Evolutionary conservation across 2,113 vertebrate species (phyloP), one percentile per base, ranked within the genome.

Genomic region (Nematolebias whitei): DNA sequence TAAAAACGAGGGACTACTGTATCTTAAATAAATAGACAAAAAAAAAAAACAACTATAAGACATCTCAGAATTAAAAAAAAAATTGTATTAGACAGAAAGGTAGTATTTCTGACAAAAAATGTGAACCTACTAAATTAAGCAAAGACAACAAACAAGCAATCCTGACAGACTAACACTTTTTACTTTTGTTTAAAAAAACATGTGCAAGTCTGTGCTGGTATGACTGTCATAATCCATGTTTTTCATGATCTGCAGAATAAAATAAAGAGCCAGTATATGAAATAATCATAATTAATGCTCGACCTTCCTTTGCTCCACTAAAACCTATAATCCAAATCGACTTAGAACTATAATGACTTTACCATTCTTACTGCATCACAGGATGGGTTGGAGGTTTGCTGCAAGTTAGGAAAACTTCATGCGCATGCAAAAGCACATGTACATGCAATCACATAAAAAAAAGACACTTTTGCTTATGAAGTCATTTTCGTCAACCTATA

Each of bases 251-350:
- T 78, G 51, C 67, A 82, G 44, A 35, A 56, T 14, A 61, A 74
- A 76, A 85, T 80, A 82, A 82, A 74, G 66, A 84, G 54, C 45
- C 59, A 67, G 66, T 75, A 77, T 75, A 80, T 71, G 65, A 76
- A 85, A 84, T 77, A 86, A 80, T 83, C 68, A 56, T 78, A 87
- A 86, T 88, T 79, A 87, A 83, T 64, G 69, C 72, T 68, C 59
- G 19, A 73, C 79, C 67, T 82, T 79, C 58, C 67, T 73, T 63
- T 76, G 69, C 83, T 64, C 63, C 32, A 73, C 61, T 87, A 72
- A 85, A 86, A 85, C 73, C 83, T 74, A 53, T 86, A 88, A 88
- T 84, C 84, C 80, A 79, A 76, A 87, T 80, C 38, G 59, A 85
- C 74, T 87, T 80, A 86, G 64, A 29, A 49, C 41, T 69, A 63